Base-by-base conservation (phyloP, 2,888 invertebrate species). In the Brassicogethes aeneus region DNA sequence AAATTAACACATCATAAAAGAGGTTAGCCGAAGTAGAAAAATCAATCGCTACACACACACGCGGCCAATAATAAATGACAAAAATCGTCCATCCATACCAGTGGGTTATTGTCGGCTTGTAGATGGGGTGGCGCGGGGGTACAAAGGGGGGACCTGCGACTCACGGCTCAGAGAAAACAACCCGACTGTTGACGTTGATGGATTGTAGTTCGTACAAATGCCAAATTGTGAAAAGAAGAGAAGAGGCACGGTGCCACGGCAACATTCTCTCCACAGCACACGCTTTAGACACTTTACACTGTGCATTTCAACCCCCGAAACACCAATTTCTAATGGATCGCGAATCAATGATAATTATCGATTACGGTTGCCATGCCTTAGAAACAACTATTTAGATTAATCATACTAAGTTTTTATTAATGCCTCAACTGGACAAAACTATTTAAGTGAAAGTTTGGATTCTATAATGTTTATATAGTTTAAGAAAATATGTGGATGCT, bases 211-310 rank as follows among this genome's bases (percentile, higher is more conserved):
- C 69, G 69, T 69, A 69, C 69, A 69, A 70, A 70, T 69, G 69
- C 69, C 69, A 69, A 69, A 69, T 69, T 69, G 69, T 69, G 69
- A 69, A 69, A 68, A 68, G 68, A 67, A 65, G 62, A 65, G 68
- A 65, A 65, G 66, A 65, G 59, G 63, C 65, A 62, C 61, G 62
- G 57, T 56, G 52, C 23, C 10, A 7, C 10, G 23, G 23, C 23
- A 7, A 10, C 23, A 53, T 46, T 46, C 37, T 41, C 39, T 39
- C 43, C 10, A 10, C 8, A 3, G 37, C 14, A n/a, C 41, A 44
- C 46, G 12, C 29, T 10, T 10, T 33, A 33, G 33, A 7, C n/a
- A 13, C 7, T 33, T 33, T 3, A 7, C 12, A 33, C n/a, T 23
- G n/a, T n/a, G n/a, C n/a, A n/a, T n/a, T n/a, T n/a, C n/a, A n/a